Evolutionary conservation across 2,888 invertebrate species (phyloP).

Genomic region (Perizoma affinitatum): DNA sequence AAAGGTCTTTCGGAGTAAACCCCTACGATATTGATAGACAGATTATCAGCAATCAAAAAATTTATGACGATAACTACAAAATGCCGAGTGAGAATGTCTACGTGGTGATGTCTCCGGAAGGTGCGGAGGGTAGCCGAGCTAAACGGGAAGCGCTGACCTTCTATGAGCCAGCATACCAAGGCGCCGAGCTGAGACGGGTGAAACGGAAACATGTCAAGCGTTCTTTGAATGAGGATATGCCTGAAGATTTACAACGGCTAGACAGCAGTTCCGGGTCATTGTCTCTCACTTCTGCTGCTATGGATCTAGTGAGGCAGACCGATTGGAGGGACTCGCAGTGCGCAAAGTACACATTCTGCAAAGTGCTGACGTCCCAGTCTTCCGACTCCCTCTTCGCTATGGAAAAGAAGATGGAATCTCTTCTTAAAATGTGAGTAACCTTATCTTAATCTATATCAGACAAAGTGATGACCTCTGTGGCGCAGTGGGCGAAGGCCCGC

Average conservation of each 20-base stretch:
- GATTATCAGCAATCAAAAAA: conserved; percentile 69
- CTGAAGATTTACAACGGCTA: conserved; percentile 71
- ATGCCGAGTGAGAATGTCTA: conserved; percentile 82
- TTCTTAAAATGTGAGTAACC: conserved; percentile 88
- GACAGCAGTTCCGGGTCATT: conserved; percentile 57
- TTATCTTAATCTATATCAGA: neutral
- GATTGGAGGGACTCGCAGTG: conserved; percentile 91
- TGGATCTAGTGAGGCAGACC: conserved; percentile 77
- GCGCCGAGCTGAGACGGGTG: conserved; percentile 52
- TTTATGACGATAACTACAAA: conserved; percentile 79
- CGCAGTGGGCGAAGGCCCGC: too few species aligned
- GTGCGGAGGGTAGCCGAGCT: conserved; percentile 56
- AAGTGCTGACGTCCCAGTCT: conserved; percentile 87
- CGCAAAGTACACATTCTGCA: conserved; percentile 90
- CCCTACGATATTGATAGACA: conserved; percentile 74
- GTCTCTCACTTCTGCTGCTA: conserved; percentile 69
- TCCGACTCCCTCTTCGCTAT: conserved; percentile 88
- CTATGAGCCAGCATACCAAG: conserved; percentile 55
- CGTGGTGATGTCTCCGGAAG: conserved; percentile 78
- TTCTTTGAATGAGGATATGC: conserved; percentile 67
- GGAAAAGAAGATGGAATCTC: conserved; percentile 92
- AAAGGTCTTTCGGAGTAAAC: conserved; percentile 73
- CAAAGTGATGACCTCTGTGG: too few species aligned
- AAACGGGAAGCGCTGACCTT: conserved; percentile 65
- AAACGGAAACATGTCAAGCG: conserved; percentile 62